Conservation (phyloP, 2,888 invertebrate genomes). For the Hermaeophaga mercurialis region DNA sequence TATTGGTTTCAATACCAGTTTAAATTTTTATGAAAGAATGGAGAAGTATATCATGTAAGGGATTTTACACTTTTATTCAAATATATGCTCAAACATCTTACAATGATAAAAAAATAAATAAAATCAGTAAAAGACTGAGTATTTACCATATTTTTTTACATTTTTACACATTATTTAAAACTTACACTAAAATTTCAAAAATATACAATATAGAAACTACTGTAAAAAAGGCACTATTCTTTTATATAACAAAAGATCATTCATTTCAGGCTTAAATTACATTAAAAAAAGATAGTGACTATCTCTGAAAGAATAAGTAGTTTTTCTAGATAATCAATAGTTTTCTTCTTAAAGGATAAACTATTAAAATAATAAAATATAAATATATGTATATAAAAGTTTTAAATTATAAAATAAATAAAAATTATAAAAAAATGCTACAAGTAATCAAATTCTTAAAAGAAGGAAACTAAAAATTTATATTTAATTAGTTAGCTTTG, state of each 20-base stretch:
- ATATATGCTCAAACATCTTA: conserved; percentile 1
- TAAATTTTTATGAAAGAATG: too few species aligned
- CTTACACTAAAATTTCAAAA: conserved; percentile 27
- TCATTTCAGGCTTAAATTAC: conserved; percentile 4
- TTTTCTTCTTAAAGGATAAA: background rate
- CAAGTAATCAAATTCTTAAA: background rate
- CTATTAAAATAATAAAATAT: too few species aligned
- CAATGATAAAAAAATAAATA: conserved; percentile 10
- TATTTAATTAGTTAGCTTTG: conserved; percentile 17
- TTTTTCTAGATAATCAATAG: background rate
- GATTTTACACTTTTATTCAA: conserved; percentile 8
- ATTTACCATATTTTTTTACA: conserved; percentile 2
- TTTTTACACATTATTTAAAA: conserved; percentile 5
- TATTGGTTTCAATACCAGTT: too few species aligned
- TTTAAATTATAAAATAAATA: too few species aligned
- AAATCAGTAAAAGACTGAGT: conserved; percentile 5
- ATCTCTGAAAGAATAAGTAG: background rate
- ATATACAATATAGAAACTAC: conserved; percentile 23
- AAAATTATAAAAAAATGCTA: too few species aligned
- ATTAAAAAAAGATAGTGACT: background rate
- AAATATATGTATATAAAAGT: too few species aligned
- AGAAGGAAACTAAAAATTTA: background rate
- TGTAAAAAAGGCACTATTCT: conserved; percentile 28
- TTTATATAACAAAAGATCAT: conserved; percentile 20
- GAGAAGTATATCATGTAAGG: too few species aligned